Percentiles rank a stretch among this genome's conserved stretches.
These are phyloP conservation scores for Pseudonaja textilis DNA, from an alignment of 2,113 vertebrate species.

Conservation along the genomic window DNA sequence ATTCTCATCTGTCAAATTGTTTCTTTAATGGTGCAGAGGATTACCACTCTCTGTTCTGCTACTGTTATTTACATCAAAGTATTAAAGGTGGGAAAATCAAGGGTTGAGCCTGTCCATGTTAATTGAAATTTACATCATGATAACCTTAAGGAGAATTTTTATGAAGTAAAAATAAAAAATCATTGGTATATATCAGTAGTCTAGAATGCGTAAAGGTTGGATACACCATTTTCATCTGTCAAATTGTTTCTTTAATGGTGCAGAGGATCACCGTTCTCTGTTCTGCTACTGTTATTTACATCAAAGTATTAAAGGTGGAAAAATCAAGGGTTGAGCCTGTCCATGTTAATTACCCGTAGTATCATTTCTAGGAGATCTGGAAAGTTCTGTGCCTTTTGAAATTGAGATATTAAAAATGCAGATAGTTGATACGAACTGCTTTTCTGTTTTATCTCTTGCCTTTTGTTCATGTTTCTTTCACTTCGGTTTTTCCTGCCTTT, in stretches of 20 bases:
- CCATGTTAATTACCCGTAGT: background rate
- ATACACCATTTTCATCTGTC: background rate
- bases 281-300: background rate
- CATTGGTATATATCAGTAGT: too few relatives aligned
- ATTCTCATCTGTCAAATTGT: background rate
- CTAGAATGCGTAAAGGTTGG: background rate
- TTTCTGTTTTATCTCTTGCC: background rate
- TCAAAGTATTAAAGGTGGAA: background rate
- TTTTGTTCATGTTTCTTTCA: background rate
- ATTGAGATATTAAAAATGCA: background rate
- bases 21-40: background rate
- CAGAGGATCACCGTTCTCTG: background rate
- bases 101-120: background rate
- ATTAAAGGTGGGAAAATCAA: background rate
- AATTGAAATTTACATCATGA: background rate
- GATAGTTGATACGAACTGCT: background rate
- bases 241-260: background rate
- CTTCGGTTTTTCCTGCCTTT: background rate
- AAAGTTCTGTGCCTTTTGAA: background rate
- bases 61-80: background rate
- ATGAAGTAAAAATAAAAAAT: too few relatives aligned
- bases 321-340: background rate
- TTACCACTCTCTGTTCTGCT: background rate
- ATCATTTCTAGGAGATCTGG: background rate
- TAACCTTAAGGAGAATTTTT: too few relatives aligned